Evolutionary conservation across 1,140 invertebrate genomes (phyloP).

Genomic region (Acyrthosiphon pisum): DNA sequence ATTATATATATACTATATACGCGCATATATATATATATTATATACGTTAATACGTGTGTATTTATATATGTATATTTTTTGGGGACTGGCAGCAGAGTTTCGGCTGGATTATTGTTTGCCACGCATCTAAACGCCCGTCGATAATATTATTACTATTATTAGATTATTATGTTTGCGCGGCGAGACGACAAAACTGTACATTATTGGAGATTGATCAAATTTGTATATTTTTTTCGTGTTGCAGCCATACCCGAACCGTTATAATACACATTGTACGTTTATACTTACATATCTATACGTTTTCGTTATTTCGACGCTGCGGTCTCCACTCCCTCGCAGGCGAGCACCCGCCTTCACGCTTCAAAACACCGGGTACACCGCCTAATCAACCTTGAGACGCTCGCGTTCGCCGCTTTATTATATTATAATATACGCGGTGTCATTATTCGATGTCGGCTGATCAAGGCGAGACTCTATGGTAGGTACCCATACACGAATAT

Average conservation of each 20-base stretch:
- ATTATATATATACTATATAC: neutral
- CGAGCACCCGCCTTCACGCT: neutral
- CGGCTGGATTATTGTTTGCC: neutral
- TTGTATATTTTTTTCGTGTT: neutral
- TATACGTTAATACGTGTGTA: too few species aligned
- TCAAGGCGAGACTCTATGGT: neutral
- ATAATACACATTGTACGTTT: neutral
- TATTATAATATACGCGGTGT: neutral
- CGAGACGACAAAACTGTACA: neutral
- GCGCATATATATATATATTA: too few species aligned
- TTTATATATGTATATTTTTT: neutral
- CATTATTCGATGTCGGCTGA: neutral
- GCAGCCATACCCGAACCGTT: neutral
- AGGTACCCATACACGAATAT: too few species aligned
- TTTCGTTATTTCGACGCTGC: neutral
- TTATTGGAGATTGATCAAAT: neutral
- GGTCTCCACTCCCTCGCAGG: neutral
- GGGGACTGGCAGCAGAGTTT: neutral
- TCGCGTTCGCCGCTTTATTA: neutral
- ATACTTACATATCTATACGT: neutral
- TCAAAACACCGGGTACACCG: neutral
- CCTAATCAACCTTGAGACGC: neutral
- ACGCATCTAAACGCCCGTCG: neutral
- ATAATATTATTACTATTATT: neutral
- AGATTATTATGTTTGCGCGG: neutral